Evolutionary conservation across 2,797 vertebrate species (phyloP), one percentile per base, ranked within the genome.

Genomic region (Melanotaenia maccullochi): DNA sequence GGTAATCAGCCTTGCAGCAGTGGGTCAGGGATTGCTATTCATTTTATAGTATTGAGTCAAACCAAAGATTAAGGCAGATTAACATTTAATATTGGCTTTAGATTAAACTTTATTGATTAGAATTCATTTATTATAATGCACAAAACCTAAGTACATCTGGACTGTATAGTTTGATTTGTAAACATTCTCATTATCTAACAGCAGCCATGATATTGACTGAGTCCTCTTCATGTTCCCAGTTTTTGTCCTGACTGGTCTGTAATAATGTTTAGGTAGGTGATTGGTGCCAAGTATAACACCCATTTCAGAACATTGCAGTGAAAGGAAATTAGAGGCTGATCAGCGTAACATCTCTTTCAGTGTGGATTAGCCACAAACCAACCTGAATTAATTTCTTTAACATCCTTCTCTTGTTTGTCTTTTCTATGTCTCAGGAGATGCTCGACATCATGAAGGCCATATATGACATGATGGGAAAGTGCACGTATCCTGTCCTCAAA

Each of bases 401-500:
- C 28, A 56, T 18, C 24, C 16, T 32, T 14, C 13, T 30, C 2
- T 7, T 64, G 44, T 32, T 32, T 14, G 47, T 3, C 7, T 20
- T 3, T 32, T 20, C 0, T 3, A n/a, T 22, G 1, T 74, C 72
- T 71, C 64, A 99, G 98, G 98, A 99, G 93, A 99, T 99, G 98
- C 94, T 99, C 18, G 97, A 99, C 87, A 99, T 99, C 84, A 99
- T 99, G 96, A 99, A 98, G 94, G 97, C 98, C 76, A 99, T 99
- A 85, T 99, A 99, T 0, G 97, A 99, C 86, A 99, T 99, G 98
- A 99, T 99, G 98, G 98, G 98, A 0, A 99, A 98, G 87, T 99
- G 97, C 83, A 99, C 98, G 38, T 99, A 99, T 51, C 98, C 98
- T 3, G 85, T 97, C 87, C 94, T 99, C 65, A 99, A 96, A 90